Percentiles rank a stretch among this genome's conserved stretches.
These are phyloP conservation scores for Cinclus mexicanus DNA, from an alignment of 2,113 vertebrate species.

Conservation along the genomic window DNA sequence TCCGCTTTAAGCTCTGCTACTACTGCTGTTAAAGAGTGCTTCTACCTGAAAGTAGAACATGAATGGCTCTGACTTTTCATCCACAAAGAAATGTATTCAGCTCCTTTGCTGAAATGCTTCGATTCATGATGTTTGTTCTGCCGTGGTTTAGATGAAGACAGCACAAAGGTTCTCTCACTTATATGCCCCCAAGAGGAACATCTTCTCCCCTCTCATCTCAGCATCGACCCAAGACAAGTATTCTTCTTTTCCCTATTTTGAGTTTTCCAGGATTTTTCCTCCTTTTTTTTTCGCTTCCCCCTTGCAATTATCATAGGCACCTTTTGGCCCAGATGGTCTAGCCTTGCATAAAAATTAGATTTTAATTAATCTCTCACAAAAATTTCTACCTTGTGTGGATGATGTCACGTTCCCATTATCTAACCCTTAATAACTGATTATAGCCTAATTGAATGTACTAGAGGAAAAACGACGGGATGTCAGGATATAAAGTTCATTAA, in stretches of 20 bases:
- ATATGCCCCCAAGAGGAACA: neutral
- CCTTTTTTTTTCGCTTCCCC: neutral
- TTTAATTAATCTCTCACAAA: constrained; percentile 59
- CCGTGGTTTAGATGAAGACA: neutral
- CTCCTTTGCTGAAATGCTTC: neutral
- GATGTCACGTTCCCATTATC: constrained; percentile 64
- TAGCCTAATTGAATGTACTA: constrained; percentile 49
- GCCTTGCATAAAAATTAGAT: constrained; percentile 48
- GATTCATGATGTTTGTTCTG: neutral
- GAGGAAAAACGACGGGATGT: constrained; percentile 49
- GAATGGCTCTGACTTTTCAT: neutral
- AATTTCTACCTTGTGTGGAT: constrained; percentile 31
- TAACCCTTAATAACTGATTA: constrained; percentile 48
- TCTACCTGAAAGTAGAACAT: neutral
- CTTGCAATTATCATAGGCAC: neutral
- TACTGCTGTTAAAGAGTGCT: neutral
- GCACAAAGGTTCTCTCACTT: neutral
- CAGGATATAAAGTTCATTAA: constrained; percentile 68
- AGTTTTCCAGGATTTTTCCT: neutral
- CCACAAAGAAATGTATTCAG: neutral
- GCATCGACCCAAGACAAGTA: neutral
- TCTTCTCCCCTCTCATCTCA: neutral
- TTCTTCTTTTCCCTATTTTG: neutral
- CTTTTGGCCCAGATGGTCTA: constrained; percentile 40
- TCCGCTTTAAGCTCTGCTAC: neutral